Evolutionary conservation across 2,888 invertebrate genomes (phyloP), one percentile per base, ranked within the genome.

Genomic region (Desoria tigrina): DNA sequence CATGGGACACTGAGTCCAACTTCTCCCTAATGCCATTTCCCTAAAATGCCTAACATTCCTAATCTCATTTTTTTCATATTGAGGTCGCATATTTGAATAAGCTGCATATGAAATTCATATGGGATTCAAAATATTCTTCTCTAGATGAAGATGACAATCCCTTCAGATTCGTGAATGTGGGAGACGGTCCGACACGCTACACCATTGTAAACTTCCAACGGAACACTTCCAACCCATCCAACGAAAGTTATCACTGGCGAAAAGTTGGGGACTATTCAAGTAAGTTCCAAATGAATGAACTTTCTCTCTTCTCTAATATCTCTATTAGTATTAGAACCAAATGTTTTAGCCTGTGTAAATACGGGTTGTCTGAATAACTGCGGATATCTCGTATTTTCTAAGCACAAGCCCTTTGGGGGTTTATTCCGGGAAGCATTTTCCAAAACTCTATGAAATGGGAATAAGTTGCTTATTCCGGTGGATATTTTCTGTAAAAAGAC

Each of bases 181-280:
- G 83, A 0, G 84, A 84, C 65, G 84, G 84, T 0, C 84, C 84
- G 2, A 82, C 83, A 0, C 78, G 83, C 16, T 85, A 85, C 76
- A 83, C 82, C n/a, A 81, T 84, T 63, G 78, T 83, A 45, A 83
- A 83, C 76, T 84, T 81, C 72, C 83, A 82, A 66, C 78, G 77
- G 37, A 72, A 76, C 50, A 42, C 64, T 2, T 74, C 78, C 39
- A n/a, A 65, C 32, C 45, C 45, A 21, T 45, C 58, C 49, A 73
- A 72, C 21, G 72, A 74, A 54, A 71, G 76, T 24, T 82, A 80
- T 67, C 77, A 77, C 7, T 84, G 84, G 84, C 72, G 76, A 37
- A 79, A 81, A 51, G 81, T 83, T 23, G 84, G 83, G 18, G 83
- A 81, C 66, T 84, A 82, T 71, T 80, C 81, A 58, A 77, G 81